phyloP scores from a whole-genome alignment of 37 sponge, comb jelly and placozoan genomes.

The Amphimedon queenslandica region DNA sequence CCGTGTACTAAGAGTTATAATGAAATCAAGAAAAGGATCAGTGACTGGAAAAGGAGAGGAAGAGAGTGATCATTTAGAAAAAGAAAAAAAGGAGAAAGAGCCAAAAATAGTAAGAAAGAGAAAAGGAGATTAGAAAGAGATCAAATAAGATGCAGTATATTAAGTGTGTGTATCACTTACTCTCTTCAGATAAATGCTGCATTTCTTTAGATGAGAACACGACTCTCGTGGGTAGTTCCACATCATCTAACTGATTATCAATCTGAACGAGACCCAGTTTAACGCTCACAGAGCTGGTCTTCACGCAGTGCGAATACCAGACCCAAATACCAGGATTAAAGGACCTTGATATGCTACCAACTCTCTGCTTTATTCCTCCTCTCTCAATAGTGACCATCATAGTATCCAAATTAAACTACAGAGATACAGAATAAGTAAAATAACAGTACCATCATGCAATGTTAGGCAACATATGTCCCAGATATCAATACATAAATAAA shows the following conservation, averaged over 20 bases:
- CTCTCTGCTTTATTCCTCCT: not conserved
- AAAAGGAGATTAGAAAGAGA: too few relatives aligned
- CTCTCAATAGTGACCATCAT: not conserved
- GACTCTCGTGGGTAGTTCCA: slow-evolving; percentile 7
- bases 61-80: not conserved
- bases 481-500: too few relatives aligned
- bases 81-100: not conserved
- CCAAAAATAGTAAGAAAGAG: not conserved
- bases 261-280: slow-evolving; percentile 11
- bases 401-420: not conserved
- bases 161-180: too few relatives aligned
- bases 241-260: slow-evolving; percentile 13
- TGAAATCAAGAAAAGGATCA: slow-evolving; percentile 3
- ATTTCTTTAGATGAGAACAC: slow-evolving; percentile 10
- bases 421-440: too few relatives aligned
- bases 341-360: slow-evolving; percentile 1
- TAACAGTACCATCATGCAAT: too few relatives aligned
- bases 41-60: not conserved
- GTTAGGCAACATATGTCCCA: too few relatives aligned
- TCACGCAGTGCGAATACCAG: not conserved
- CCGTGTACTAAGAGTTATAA: not conserved
- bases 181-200: too few relatives aligned
- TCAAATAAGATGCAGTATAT: too few relatives aligned
- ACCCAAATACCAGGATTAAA: slow-evolving; percentile 31
- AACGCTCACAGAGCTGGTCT: not conserved